These are phyloP conservation scores for Glaucomys volans DNA, from an alignment of 2,113 vertebrate species.

Conservation along the genomic window DNA sequence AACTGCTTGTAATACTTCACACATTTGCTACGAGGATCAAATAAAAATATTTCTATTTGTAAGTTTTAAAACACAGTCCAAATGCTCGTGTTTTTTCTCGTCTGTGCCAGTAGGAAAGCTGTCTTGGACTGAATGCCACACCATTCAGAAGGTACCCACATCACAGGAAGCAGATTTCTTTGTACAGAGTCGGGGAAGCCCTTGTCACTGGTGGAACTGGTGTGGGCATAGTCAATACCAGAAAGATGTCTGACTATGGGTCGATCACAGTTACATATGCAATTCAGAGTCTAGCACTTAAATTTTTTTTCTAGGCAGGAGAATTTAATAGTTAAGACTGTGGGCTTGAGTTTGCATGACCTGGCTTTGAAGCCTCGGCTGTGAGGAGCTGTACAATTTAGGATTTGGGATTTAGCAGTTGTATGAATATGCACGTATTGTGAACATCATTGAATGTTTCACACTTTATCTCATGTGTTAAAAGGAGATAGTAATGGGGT, in stretches of 20 bases:
- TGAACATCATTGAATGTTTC: not conserved
- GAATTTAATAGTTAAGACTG: not conserved
- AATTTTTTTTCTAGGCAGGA: not conserved
- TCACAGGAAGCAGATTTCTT: not conserved
- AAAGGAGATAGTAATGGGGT: not conserved
- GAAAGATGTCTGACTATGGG: not conserved
- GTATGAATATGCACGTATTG: not conserved
- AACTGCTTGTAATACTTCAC: constrained; percentile 14
- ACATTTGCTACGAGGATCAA: constrained; percentile 62
- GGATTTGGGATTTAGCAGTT: not conserved
- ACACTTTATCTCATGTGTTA: not conserved
- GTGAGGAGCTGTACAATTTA: not conserved
- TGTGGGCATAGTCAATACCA: not conserved
- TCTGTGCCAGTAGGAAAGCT: constrained; percentile 51
- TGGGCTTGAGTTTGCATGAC: not conserved
- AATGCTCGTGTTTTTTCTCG: constrained; percentile 67
- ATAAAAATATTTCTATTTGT: constrained; percentile 75
- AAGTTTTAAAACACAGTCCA: constrained; percentile 70
- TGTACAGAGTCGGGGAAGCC: not conserved
- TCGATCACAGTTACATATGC: not conserved
- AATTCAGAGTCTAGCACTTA: not conserved
- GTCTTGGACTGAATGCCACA: constrained; percentile 41
- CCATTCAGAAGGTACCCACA: not conserved
- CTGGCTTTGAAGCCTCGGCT: not conserved
- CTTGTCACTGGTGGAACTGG: fast-evolving